Percentiles rank a stretch among this genome's conserved stretches.
Evolutionary conservation across 1,140 invertebrate genomes (phyloP).

Genomic region (Diabrotica undecimpunctata): DNA sequence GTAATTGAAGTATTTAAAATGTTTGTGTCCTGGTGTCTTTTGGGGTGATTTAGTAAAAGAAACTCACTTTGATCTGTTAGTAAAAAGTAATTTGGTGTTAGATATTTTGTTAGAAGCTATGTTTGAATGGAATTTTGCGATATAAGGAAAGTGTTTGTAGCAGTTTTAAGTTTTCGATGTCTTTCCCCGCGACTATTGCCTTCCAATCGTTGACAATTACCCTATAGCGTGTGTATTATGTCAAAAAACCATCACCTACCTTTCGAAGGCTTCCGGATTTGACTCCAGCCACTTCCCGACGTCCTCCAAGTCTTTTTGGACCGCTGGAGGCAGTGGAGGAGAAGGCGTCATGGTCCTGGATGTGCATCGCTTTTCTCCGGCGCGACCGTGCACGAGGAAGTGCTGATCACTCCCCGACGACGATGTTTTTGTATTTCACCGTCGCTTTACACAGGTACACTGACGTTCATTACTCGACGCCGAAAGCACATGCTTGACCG

Average conservation of each 20-base stretch:
- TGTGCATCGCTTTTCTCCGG: slow-evolving; percentile 30
- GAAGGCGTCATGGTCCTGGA: slow-evolving; percentile 38
- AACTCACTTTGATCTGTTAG: no score
- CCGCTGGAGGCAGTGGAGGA: slow-evolving; percentile 35
- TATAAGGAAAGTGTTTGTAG: no score
- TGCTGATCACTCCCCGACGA: slow-evolving; percentile 20
- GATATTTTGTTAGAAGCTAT: no score
- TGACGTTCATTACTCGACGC: background rate
- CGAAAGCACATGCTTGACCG: slow-evolving; percentile 13
- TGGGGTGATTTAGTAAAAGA: no score
- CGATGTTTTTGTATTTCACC: slow-evolving; percentile 15
- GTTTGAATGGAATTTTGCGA: no score
- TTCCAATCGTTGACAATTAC: no score
- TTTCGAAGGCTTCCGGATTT: slow-evolving; percentile 60
- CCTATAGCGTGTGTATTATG: no score
- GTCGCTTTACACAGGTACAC: slow-evolving; percentile 6
- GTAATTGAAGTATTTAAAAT: no score
- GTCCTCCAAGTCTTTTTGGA: slow-evolving; percentile 35
- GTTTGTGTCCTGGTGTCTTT: no score
- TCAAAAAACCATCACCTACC: slow-evolving; percentile 21
- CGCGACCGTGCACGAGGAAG: slow-evolving; percentile 33
- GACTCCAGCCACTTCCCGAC: slow-evolving; percentile 52
- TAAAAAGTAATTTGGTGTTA: no score
- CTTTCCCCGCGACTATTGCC: no score
- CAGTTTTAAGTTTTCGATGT: no score